Conservation (phyloP, 2,888 invertebrate genomes). For the Leptinotarsa juncta region DNA sequence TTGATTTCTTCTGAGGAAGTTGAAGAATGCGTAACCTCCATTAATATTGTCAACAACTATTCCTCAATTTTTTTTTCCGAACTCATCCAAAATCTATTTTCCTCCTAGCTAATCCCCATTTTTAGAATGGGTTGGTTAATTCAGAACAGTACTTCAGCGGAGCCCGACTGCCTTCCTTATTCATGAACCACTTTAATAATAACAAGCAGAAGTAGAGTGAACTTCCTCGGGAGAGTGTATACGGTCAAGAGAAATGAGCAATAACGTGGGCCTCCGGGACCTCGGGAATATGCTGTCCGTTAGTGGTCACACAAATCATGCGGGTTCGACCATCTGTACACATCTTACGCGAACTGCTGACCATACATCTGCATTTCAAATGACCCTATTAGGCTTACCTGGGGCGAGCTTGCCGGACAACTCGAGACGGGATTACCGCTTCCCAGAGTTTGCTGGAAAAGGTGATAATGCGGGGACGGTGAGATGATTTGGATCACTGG, state of each 20-base stretch:
- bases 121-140: constrained; percentile 17
- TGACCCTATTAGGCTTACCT: constrained; percentile 52
- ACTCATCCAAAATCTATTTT: neutral
- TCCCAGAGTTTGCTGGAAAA: neutral
- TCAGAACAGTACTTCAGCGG: constrained; percentile 11
- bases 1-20: too few species aligned
- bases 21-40: too few species aligned
- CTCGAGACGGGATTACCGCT: constrained; percentile 18
- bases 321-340: constrained; percentile 62
- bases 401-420: constrained; percentile 33
- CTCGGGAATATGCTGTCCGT: constrained; percentile 54
- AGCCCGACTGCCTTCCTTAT: constrained; percentile 45
- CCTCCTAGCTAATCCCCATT: neutral
- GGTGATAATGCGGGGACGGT: neutral
- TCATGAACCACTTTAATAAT: constrained; percentile 52
- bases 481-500: neutral
- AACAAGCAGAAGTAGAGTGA: constrained; percentile 44
- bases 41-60: too few species aligned
- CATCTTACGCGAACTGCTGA: constrained; percentile 58
- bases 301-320: constrained; percentile 64
- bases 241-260: constrained; percentile 47
- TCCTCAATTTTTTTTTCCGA: neutral
- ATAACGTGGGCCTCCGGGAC: constrained; percentile 43
- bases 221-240: constrained; percentile 24
- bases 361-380: constrained; percentile 65